Evolutionary conservation across 2,888 invertebrate species (phyloP).

Genomic region (Timema cristinae): DNA sequence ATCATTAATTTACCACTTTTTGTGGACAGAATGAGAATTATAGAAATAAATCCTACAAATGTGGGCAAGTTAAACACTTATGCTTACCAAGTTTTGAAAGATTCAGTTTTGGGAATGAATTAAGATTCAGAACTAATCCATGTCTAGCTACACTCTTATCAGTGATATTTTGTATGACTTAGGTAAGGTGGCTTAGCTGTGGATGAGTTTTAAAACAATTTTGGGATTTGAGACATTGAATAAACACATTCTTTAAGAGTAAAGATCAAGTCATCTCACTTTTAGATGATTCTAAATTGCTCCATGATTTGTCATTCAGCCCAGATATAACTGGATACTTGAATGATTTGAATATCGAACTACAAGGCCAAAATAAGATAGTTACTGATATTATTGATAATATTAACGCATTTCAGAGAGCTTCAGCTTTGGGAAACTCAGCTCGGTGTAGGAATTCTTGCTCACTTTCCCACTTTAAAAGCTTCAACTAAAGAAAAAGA

Average conservation of each 20-base stretch:
- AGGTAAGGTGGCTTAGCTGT: background rate
- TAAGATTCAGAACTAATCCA: no score
- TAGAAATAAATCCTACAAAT: no score
- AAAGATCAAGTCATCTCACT: conserved; percentile 8
- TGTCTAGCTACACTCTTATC: no score
- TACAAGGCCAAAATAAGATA: background rate
- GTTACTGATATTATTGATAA: background rate
- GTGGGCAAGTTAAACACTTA: no score
- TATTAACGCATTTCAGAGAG: no score
- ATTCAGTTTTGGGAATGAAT: no score
- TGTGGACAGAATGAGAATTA: no score
- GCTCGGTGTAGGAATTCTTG: background rate
- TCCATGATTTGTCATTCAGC: background rate
- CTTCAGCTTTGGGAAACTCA: background rate
- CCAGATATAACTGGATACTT: conserved; percentile 9
- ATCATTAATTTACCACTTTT: no score
- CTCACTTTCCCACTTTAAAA: background rate
- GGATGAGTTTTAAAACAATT: background rate
- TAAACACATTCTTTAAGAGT: conserved; percentile 8
- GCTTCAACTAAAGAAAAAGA: background rate
- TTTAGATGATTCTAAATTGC: conserved; percentile 8
- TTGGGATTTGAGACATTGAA: conserved; percentile 11
- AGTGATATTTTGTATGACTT: background rate
- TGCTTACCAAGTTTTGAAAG: no score
- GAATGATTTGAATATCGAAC: conserved; percentile 10